Base-by-base conservation (phyloP, 2,113 vertebrate genomes). In the Polyodon spathula region DNA sequence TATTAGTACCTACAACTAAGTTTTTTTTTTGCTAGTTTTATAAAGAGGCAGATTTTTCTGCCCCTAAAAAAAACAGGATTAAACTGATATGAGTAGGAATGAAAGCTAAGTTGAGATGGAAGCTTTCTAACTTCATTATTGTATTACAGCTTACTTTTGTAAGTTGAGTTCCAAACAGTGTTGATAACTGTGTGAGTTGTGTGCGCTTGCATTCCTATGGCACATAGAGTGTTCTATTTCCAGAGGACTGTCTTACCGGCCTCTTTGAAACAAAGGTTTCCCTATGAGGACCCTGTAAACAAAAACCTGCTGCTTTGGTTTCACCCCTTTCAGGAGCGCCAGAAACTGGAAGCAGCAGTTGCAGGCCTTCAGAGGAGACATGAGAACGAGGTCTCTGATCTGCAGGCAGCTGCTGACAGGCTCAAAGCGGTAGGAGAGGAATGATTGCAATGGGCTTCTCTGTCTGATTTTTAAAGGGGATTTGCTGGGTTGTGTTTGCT, bases 291-390 rank as follows among this genome's bases (percentile, higher is more conserved):
- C 56, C 54, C 39, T 68, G 66, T 76, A 63, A 78, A 80, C 57
- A 63, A 56, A 63, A 56, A 69, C 60, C 72, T 17, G 64, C 69
- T 56, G 42, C 73, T 78, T 69, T 42, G 60, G 66, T 78, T 75
- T 80, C 55, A 46, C 75, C 67, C 63, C 57, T n/a, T 61, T 42
- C 59, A 90, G 88, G 86, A 87, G 66, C 73, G 61, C n/a, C 76
- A 65, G 64, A 87, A 76, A 71, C 76, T 78, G 66, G 83, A 88
- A 43, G 72, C 56, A 14, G 17, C 72, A 43, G 37, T 82, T 63
- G 65, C 71, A 1, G 62, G 66, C 12, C 44, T 86, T 58, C 81
- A 83, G 71, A 80, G 70, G 56, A 85, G 76, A 61, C 78, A 88
- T 37, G 61, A 80, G 8, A 71, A 71, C 4, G 76, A 84, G 57